phyloP scores from a whole-genome alignment of 2,888 invertebrate species.

The Aphodius sticticus region DNA sequence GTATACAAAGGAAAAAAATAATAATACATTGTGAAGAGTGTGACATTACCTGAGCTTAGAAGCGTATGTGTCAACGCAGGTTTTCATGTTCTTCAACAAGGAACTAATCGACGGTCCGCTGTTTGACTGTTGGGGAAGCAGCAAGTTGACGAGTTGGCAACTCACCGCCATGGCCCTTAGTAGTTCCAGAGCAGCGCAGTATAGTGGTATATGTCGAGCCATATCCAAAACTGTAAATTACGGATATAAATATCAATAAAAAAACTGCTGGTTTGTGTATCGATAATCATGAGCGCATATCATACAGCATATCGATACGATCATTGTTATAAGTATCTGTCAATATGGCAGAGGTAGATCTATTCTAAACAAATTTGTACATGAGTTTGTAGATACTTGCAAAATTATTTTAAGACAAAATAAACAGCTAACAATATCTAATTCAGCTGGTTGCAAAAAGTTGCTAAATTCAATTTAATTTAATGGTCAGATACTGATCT shows the following conservation, averaged over 20 bases:
- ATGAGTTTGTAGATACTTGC: too few relatives aligned
- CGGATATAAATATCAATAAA: background rate
- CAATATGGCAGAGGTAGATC: too few relatives aligned
- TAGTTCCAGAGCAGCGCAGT: conserved; percentile 83
- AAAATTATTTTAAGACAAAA: background rate
- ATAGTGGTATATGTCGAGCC: conserved; percentile 95
- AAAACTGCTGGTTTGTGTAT: too few relatives aligned
- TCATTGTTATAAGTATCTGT: too few relatives aligned
- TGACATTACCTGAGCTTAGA: conserved; percentile 75
- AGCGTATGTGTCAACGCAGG: conserved; percentile 91
- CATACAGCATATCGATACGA: too few relatives aligned
- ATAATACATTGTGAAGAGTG: background rate
- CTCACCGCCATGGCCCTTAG: conserved; percentile 79
- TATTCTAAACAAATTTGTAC: too few relatives aligned
- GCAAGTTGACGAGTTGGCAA: conserved; percentile 65
- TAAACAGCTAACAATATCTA: background rate
- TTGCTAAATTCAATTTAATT: too few relatives aligned
- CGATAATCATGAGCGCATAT: too few relatives aligned
- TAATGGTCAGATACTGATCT: too few relatives aligned
- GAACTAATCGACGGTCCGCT: conserved; percentile 73
- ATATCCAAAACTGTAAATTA: conserved; percentile 82
- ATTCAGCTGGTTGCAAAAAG: too few relatives aligned
- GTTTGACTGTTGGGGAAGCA: conserved; percentile 65
- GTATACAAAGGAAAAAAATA: background rate
- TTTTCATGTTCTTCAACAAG: conserved; percentile 85